phyloP scores from a whole-genome alignment of 2,113 vertebrate species.

The Corydoras sp. region DNA sequence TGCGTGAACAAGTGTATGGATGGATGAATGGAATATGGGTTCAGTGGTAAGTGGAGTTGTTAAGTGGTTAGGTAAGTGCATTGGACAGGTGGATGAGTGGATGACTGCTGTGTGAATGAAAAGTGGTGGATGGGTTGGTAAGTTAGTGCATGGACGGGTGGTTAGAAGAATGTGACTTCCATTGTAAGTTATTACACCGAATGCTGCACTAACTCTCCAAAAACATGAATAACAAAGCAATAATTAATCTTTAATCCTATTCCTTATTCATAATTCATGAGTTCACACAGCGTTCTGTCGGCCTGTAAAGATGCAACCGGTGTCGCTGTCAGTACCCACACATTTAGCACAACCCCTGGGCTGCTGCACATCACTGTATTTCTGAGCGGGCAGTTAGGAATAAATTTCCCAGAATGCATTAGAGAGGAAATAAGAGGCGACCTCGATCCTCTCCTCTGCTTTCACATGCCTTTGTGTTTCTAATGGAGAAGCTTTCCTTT shows the following conservation, averaged over 20 bases:
- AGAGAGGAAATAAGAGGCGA: constrained; percentile 47
- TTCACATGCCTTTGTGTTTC: constrained; percentile 48
- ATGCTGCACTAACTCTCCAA: constrained; percentile 27
- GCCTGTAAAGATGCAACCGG: constrained; percentile 31
- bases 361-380: constrained; percentile 22
- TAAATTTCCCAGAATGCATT: constrained; percentile 49
- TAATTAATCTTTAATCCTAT: constrained; percentile 44
- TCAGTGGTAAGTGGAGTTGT: too few relatives aligned
- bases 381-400: constrained; percentile 29
- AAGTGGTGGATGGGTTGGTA: too few relatives aligned
- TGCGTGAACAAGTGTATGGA: too few relatives aligned
- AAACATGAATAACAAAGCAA: constrained; percentile 29
- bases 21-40: too few relatives aligned
- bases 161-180: too few relatives aligned
- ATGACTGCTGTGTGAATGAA: too few relatives aligned
- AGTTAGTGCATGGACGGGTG: too few relatives aligned
- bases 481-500: constrained; percentile 49
- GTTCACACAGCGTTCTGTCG: constrained; percentile 38
- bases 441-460: constrained; percentile 43
- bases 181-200: too few relatives aligned
- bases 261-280: constrained; percentile 47
- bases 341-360: constrained; percentile 16
- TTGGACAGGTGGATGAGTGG: too few relatives aligned
- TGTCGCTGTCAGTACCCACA: constrained; percentile 21
- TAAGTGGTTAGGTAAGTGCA: too few relatives aligned